Base-by-base conservation (phyloP, 2,888 invertebrate genomes). In the Lacanobia oleracea region DNA sequence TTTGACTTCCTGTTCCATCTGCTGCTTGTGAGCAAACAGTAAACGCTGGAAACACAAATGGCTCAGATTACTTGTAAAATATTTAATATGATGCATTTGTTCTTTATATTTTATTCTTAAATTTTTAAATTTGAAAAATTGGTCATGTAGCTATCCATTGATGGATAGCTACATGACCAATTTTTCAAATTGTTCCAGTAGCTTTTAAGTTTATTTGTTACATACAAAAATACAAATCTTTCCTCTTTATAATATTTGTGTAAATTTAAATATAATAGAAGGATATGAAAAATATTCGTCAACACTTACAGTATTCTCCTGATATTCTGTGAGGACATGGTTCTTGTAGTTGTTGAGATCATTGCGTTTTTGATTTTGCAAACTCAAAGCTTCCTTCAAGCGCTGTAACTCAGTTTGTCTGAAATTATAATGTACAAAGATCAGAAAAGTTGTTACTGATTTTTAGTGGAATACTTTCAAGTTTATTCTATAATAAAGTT, bases 1-100 rank as follows among this genome's bases (percentile, higher is more conserved):
- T 90, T 97, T 97, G 62, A 97, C 96, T 91, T 98, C 98, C 63
- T 97, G 96, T 75, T 97, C 97, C 72, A 97, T 90, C 89, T 98
- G 98, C 69, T 97, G 96, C 79, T 97, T 97, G 82, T 98, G 97
- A 0, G 97, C 97, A 65, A 97, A 96, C 61, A 98, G 92, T 12
- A 98, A 93, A 86, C 97, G 97, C 96, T 97, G 93, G 43, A 94
- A 91, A 27, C 14, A 43, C 9, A 51, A 14, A 75, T 21, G 12
- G 21, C 10, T 50, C 0, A 6, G 33, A 8, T 18, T 48, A 16
- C 12, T 53, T 14, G 43, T 18, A 21, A 48, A 48, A 40, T 1
- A 43, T 23, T n/a, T 45, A 37, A 40, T 51, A 0, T 14, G 21
- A n/a, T 14, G n/a, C 27, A 56, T 18, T 27, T 18, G 8, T 16